Percentiles rank a stretch among this genome's conserved stretches.
phyloP scores from a whole-genome alignment of 2,797 vertebrate species.

The Acipenser transmontanus region DNA sequence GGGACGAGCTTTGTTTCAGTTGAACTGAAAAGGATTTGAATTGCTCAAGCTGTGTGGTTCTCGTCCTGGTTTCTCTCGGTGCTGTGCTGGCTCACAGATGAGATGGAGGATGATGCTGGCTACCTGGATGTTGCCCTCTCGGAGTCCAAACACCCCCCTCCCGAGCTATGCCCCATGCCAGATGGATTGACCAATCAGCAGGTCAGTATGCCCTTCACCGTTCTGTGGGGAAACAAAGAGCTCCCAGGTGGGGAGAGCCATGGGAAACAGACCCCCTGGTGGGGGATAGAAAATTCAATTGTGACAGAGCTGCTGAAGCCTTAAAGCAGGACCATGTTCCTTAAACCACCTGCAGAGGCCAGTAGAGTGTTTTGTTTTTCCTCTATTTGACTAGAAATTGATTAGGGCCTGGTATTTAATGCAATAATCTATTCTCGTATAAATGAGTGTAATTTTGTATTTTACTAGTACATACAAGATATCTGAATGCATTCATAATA shows the following conservation, averaged over 20 bases:
- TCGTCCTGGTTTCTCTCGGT: too few relatives aligned
- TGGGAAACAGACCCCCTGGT: background rate
- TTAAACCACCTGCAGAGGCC: background rate
- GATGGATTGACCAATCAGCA: constrained; percentile 79
- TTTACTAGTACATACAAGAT: too few relatives aligned
- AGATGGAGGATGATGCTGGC: constrained; percentile 48
- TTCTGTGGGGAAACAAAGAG: constrained; percentile 10
- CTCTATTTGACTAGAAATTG: background rate
- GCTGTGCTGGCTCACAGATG: constrained; percentile 29
- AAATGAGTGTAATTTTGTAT: too few relatives aligned
- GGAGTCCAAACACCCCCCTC: constrained; percentile 69
- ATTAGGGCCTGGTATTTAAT: too few relatives aligned
- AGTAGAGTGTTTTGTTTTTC: background rate
- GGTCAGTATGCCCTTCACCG: constrained; percentile 45
- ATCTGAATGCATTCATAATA: too few relatives aligned
- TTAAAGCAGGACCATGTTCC: background rate
- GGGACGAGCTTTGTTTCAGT: too few relatives aligned
- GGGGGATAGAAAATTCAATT: background rate
- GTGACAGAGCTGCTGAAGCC: too few relatives aligned
- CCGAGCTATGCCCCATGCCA: constrained; percentile 76
- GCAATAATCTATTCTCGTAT: too few relatives aligned
- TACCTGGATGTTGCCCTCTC: constrained; percentile 61
- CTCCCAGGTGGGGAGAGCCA: background rate
- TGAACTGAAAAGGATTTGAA: too few relatives aligned
- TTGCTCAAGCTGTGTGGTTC: too few relatives aligned